A percentile compares a stretch with the other conserved stretches of the same genome.
These are phyloP conservation scores for Aspiorhynchus laticeps DNA, from an alignment of 2,113 vertebrate species.

Conservation along the genomic window DNA sequence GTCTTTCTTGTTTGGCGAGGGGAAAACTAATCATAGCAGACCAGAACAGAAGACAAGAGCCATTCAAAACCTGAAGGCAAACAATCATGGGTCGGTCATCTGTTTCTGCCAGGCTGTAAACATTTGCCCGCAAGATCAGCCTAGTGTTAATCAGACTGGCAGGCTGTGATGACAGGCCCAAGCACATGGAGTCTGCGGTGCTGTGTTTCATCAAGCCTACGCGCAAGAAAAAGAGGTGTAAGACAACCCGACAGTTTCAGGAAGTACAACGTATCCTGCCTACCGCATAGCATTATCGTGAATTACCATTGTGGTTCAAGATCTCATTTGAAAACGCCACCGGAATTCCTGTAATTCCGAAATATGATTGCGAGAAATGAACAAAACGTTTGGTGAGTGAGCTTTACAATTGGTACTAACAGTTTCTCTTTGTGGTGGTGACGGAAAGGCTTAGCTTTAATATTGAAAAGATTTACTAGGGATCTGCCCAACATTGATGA, in stretches of 20 bases:
- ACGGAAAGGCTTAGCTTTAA: background rate
- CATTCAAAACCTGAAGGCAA: background rate
- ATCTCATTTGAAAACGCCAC: background rate
- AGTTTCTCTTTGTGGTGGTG: background rate
- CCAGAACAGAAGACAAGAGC: background rate
- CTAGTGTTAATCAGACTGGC: too few species aligned
- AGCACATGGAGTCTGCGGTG: background rate
- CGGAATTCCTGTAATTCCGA: background rate
- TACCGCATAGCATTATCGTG: background rate
- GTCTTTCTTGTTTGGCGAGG: background rate
- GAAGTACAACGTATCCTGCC: background rate
- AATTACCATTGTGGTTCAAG: background rate
- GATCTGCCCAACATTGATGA: slow-evolving; percentile 24
- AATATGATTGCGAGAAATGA: background rate
- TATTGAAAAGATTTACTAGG: slow-evolving; percentile 3
- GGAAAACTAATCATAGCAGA: background rate
- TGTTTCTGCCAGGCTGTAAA: background rate
- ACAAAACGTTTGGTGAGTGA: background rate
- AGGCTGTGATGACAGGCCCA: background rate
- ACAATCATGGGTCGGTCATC: background rate
- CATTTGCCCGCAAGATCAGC: too few species aligned
- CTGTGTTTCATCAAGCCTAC: background rate
- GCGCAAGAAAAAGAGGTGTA: background rate
- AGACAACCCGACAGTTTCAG: background rate
- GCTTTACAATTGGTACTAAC: slow-evolving; percentile 4